Evolutionary conservation across 2,888 invertebrate genomes (phyloP).

Genomic region (Drosophila paracracens): DNA sequence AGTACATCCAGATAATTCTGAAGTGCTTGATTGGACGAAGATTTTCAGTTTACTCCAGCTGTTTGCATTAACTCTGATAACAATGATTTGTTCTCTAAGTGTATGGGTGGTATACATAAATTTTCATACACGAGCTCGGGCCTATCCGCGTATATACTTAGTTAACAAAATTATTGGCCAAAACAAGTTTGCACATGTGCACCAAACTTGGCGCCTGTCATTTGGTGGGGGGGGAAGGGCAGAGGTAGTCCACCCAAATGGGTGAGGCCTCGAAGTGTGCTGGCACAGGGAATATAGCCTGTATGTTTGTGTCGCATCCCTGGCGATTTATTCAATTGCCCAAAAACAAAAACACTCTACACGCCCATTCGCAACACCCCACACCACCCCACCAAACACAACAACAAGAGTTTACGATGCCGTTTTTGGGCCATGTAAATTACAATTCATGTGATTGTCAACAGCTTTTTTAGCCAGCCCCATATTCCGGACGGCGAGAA

Average conservation of each 20-base stretch:
- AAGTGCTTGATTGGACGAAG: background rate
- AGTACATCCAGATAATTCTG: background rate
- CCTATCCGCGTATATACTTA: background rate
- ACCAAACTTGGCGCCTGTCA: conserved; percentile 16
- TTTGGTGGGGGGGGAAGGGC: conserved; percentile 1
- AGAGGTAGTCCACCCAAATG: background rate
- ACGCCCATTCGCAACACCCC: background rate
- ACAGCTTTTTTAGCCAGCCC: conserved; percentile 33
- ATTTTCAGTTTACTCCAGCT: background rate
- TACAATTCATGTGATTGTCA: conserved; percentile 42
- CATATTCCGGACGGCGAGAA: background rate
- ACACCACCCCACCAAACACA: background rate
- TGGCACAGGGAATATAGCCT: background rate
- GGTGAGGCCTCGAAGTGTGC: background rate
- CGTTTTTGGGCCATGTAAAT: conserved; percentile 34
- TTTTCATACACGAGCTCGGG: background rate
- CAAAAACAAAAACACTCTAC: conserved; percentile 7
- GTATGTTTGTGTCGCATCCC: conserved; percentile 16
- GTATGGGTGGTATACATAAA: background rate
- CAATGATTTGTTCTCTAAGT: background rate
- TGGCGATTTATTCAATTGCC: conserved; percentile 39
- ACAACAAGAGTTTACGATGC: conserved; percentile 31
- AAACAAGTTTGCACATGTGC: conserved; percentile 38
- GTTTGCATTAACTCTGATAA: background rate
- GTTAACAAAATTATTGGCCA: conserved; percentile 31